These are phyloP conservation scores for Zonitis immaculata DNA, from an alignment of 2,888 invertebrate genomes.

Conservation along the genomic window DNA sequence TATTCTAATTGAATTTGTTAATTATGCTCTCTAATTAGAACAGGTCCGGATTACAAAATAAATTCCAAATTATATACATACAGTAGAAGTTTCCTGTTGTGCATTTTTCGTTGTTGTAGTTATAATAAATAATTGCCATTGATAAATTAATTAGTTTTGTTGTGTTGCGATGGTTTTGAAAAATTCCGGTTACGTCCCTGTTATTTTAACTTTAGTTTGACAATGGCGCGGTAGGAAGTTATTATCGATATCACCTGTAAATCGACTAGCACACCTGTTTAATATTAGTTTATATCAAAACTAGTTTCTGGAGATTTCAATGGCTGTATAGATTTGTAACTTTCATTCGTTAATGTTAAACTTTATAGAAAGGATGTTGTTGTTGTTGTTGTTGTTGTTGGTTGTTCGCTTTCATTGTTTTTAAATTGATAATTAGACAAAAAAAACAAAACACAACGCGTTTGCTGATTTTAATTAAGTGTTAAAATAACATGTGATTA, in stretches of 20 bases:
- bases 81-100: no score
- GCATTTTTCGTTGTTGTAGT: not conserved
- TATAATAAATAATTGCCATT: not conserved
- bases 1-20: no score
- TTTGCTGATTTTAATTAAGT: no score
- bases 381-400: no score
- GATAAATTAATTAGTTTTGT: no score
- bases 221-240: slow-evolving; percentile 1
- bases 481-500: slow-evolving; percentile 14
- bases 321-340: slow-evolving; percentile 15
- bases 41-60: no score
- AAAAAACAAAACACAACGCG: no score
- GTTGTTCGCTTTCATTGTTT: slow-evolving; percentile 7
- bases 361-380: slow-evolving; percentile 11
- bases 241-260: slow-evolving; percentile 3
- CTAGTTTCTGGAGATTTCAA: slow-evolving; percentile 19
- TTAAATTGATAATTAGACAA: no score
- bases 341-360: slow-evolving; percentile 22
- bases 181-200: slow-evolving; percentile 11
- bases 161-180: no score
- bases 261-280: not conserved
- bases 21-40: not conserved
- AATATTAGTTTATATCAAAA: slow-evolving; percentile 5
- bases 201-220: slow-evolving; percentile 8
- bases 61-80: no score